Evolutionary conservation across 2,888 invertebrate genomes (phyloP).

Genomic region (Timandra comae): DNA sequence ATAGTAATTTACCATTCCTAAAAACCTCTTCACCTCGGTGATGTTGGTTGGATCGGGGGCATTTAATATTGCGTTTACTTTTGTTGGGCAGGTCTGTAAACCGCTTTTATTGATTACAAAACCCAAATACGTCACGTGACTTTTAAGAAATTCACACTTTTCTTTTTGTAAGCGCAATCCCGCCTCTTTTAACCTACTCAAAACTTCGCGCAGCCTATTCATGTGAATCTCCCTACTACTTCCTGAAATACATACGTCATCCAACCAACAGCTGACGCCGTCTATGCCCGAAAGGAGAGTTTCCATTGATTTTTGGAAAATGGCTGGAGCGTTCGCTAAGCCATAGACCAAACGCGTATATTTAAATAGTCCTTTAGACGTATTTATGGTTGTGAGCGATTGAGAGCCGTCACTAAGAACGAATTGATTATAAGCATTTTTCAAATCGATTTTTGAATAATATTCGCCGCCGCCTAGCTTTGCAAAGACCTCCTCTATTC

Average conservation of each 20-base stretch:
- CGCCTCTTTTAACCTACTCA: slow-evolving; percentile 13
- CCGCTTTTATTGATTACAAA: slow-evolving; percentile 11
- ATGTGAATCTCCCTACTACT: slow-evolving; percentile 4
- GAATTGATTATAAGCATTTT: slow-evolving; percentile 18
- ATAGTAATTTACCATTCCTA: slow-evolving; percentile 25
- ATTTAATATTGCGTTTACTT: slow-evolving; percentile 22
- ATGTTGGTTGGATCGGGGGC: slow-evolving; percentile 18
- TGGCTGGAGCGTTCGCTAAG: slow-evolving; percentile 29
- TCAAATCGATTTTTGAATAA: too few species aligned
- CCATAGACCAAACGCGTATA: slow-evolving; percentile 29
- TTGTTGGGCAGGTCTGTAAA: slow-evolving; percentile 9
- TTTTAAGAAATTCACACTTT: slow-evolving; percentile 3
- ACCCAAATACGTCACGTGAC: slow-evolving; percentile 7
- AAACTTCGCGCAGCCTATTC: slow-evolving; percentile 13
- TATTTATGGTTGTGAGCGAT: slow-evolving; percentile 24
- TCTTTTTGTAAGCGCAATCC: slow-evolving; percentile 14
- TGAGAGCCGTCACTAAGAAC: slow-evolving; percentile 9
- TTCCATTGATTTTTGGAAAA: too few species aligned
- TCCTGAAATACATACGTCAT: too few species aligned
- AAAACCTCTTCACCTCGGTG: slow-evolving; percentile 19
- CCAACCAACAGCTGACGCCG: too few species aligned
- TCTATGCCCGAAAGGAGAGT: too few species aligned
- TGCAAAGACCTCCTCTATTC: too few species aligned
- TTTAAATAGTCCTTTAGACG: slow-evolving; percentile 26
- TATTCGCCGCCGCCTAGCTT: background rate